Percentiles rank a stretch among this genome's conserved stretches.
Conservation (phyloP, 2,113 vertebrate species). For the Prochilodus magdalenae region DNA sequence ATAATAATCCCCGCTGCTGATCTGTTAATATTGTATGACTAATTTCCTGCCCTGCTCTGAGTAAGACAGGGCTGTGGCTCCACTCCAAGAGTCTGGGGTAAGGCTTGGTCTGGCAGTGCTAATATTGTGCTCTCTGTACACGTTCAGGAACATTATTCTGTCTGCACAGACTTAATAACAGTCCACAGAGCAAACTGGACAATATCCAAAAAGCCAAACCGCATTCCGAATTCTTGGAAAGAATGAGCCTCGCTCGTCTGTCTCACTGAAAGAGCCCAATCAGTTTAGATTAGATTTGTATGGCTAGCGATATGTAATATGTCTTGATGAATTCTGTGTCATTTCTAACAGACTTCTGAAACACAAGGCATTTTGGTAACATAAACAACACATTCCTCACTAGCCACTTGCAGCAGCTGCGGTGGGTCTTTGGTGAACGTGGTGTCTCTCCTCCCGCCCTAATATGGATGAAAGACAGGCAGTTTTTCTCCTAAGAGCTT, state of each 20-base stretch:
- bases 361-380: background rate
- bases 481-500: conserved; percentile 3
- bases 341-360: conserved; percentile 1
- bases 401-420: background rate
- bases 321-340: background rate
- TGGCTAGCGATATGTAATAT: background rate
- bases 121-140: conserved; percentile 10
- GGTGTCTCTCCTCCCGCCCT: background rate
- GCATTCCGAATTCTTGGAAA: background rate
- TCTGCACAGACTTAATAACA: conserved; percentile 20
- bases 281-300: background rate
- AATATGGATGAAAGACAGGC: background rate
- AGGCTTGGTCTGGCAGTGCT: background rate
- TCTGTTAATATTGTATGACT: background rate
- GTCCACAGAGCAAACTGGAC: background rate
- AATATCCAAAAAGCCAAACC: background rate
- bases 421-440: background rate
- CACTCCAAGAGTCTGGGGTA: background rate
- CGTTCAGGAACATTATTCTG: conserved; percentile 8
- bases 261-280: background rate
- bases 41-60: background rate
- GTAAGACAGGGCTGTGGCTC: background rate
- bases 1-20: background rate
- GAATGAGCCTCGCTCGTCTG: background rate
- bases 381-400: background rate